phyloP scores from a whole-genome alignment of 2,113 vertebrate genomes.

The Odontesthes bonariensis region DNA sequence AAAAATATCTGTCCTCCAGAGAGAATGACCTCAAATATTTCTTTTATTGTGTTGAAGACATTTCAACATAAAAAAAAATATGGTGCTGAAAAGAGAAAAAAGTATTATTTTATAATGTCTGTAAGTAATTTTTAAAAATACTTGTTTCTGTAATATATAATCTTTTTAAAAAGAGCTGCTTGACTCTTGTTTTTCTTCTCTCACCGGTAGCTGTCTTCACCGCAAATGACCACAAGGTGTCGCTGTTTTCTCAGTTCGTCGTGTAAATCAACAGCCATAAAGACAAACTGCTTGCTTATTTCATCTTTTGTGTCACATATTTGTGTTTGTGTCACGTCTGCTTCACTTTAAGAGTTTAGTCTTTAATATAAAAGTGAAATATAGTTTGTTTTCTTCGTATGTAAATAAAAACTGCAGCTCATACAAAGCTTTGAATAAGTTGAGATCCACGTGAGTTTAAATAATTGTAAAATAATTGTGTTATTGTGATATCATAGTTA shows the following conservation, averaged over 20 bases:
- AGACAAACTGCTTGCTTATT: too few relatives aligned
- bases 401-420: neutral
- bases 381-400: neutral
- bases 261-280: neutral
- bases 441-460: neutral
- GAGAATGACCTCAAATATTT: constrained; percentile 63
- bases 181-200: constrained; percentile 78
- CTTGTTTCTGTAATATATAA: constrained; percentile 88
- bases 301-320: neutral
- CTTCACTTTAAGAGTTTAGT: too few relatives aligned
- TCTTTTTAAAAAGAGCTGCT: constrained; percentile 84
- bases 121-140: constrained; percentile 84
- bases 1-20: constrained; percentile 50
- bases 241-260: neutral
- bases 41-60: constrained; percentile 67
- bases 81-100: constrained; percentile 84
- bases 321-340: too few relatives aligned
- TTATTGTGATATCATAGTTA: too few relatives aligned
- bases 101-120: constrained; percentile 84
- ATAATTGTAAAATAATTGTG: too few relatives aligned
- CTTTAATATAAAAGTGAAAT: too few relatives aligned
- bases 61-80: constrained; percentile 66
- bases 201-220: neutral
- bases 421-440: neutral
- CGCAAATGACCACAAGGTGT: neutral